Evolutionary conservation across 2,797 vertebrate genomes (phyloP), one percentile per base, ranked within the genome.

Genomic region (Paedocypris micromegethes): DNA sequence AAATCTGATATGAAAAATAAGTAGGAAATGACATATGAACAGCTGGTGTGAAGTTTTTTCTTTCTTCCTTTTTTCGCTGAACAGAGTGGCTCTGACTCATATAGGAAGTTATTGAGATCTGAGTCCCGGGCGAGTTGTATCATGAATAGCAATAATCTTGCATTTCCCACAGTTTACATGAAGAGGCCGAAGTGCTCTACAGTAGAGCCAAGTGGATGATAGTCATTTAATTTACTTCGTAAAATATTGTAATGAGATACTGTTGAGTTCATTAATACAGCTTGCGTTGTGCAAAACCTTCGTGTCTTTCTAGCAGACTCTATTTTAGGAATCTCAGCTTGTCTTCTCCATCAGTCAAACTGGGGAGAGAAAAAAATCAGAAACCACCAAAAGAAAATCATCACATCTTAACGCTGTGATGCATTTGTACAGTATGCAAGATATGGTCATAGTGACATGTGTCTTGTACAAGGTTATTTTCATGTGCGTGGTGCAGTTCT

Each of bases 141-240:
- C 59, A 50, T 62, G 59, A 70, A 70, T 57, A 9, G 68, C 9
- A 69, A 69, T 69, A 69, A 62, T 69, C 58, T 54, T 62, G 44
- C 58, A 70, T 62, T 50, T 61, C 62, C 44, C 48, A 39, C 40
- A 42, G 67, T 69, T 69, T 69, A 62, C 59, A 43, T n/a, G 44
- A 51, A 55, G 9, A 62, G 45, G 45, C 7, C 40, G 62, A 6
- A 69, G 58, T 55, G 45, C 23, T 57, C 46, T 42, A 48, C 48
- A 45, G 9, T 46, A 68, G 43, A 68, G 49, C 8, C 57, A 60
- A 46, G 38, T 54, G 38, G 6, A 61, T 61, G 58, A 68, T 53
- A 42, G 58, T 59, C 58, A 68, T 60, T 60, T 60, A 47, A 68
- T 60, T 68, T 59, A 45, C 54, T 60, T 60, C 2, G 40, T 42